A percentile compares a stretch with the other conserved stretches of the same genome.
Conservation (phyloP, 2,113 vertebrate genomes). For the Peromyscus maniculatus region DNA sequence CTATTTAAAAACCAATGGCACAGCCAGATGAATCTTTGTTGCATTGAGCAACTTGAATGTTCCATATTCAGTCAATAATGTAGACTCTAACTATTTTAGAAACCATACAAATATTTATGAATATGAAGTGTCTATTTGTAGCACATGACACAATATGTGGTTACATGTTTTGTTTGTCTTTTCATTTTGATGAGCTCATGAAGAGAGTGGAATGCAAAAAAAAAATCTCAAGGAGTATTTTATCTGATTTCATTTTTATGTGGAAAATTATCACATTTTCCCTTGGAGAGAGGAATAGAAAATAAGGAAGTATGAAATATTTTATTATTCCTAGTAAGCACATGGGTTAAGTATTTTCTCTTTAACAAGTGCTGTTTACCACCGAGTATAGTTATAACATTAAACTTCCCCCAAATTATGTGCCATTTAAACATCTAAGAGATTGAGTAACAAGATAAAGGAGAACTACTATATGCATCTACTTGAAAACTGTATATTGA, state of each 20-base stretch:
- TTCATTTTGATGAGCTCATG: neutral
- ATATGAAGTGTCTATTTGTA: neutral
- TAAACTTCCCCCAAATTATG: neutral
- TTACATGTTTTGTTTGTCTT: neutral
- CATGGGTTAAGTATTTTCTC: neutral
- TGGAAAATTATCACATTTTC: neutral
- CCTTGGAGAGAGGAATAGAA: neutral
- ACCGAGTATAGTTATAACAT: neutral
- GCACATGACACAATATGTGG: neutral
- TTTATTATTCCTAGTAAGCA: conserved; percentile 9
- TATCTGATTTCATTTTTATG: neutral
- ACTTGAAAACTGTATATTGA: neutral
- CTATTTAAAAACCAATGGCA: neutral
- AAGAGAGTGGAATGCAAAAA: neutral
- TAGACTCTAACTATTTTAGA: neutral
- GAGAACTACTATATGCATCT: neutral
- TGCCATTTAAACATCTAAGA: neutral
- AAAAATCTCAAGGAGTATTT: neutral
- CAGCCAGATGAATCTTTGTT: neutral
- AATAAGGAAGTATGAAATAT: neutral
- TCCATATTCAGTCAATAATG: neutral
- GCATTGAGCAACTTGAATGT: neutral
- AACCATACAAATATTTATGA: neutral
- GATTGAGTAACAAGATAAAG: neutral
- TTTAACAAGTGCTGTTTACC: neutral